Base-by-base conservation (phyloP, 37 sponge, comb jelly and placozoan species). In the Bolinopsis microptera region DNA sequence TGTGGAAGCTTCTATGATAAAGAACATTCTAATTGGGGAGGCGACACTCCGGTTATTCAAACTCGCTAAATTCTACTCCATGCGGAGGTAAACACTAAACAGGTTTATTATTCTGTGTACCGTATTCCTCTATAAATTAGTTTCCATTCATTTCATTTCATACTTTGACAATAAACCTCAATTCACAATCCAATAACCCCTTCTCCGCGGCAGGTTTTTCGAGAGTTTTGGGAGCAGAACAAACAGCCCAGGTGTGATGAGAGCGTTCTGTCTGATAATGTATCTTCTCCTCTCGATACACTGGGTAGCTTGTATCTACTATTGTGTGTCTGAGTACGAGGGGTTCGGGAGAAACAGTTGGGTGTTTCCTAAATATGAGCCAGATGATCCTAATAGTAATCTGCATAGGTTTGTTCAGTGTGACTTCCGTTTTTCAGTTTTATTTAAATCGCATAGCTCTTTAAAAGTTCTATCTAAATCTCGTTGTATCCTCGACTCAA, bases 281-380 rank as follows among this genome's bases (percentile, higher is more conserved):
- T 95, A 92, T 93, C 94, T 98, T 68, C 76, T 95, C 25, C 93
- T 96, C 34, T 88, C 95, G 92, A 97, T 98, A 76, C 98, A 98
- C 83, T 95, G 96, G 96, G 96, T 96, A 41, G 98, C 94, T 74
- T 97, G 97, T 69, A 93, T 97, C 94, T 97, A 95, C 94, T 98
- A 94, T 93, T 93, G 96, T 93, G 94, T 98, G 18, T 98, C 98
- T 1, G 40, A 38, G 36, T n/a, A 13, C 35, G 93, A 97, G 38
- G 98, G 97, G 0, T 95, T 96, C 92, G 98, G 97, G 0, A n/a
- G 61, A 18, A 96, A 97, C 38, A 40, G 70, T 0, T 96, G 96
- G 97, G 96, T 97, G 0, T 95, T 93, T 70, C 95, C 96, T 25
- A 22, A 27, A 5, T 39, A 28, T 5, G 90, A 86, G 90, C 30